Evolutionary conservation across 2,797 vertebrate genomes (phyloP).

Genomic region (Pampus argenteus): DNA sequence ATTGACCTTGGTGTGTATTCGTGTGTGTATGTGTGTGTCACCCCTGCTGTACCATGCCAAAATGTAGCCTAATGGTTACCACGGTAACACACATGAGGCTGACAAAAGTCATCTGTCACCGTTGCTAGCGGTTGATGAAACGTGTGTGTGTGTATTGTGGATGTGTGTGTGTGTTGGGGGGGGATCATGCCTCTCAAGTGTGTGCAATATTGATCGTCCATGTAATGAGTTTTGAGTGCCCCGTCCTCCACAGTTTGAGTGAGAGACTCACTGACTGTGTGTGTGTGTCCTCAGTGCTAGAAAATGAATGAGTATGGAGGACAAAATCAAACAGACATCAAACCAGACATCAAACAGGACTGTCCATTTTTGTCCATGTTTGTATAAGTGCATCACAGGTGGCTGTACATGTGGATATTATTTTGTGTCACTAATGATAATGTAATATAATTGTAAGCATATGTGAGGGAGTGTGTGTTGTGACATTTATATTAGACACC

Average conservation of each 20-base stretch:
- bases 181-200: conserved; percentile 69
- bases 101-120: conserved; percentile 82
- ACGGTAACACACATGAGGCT: conserved; percentile 78
- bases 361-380: conserved; percentile 13
- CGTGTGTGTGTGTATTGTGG: conserved; percentile 41
- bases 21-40: conserved; percentile 28
- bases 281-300: conserved; percentile 38
- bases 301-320: conserved; percentile 52
- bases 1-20: not conserved
- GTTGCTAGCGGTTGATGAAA: conserved; percentile 62
- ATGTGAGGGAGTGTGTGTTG: not conserved
- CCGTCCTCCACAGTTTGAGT: conserved; percentile 76
- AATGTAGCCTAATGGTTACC: conserved; percentile 79
- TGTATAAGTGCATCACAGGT: conserved; percentile 8
- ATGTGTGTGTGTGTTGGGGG: conserved; percentile 36
- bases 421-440: not conserved
- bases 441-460: conserved; percentile 6
- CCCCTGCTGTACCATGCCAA: conserved; percentile 51
- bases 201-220: conserved; percentile 83
- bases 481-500: conserved; percentile 27
- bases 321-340: conserved; percentile 58
- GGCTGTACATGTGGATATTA: not conserved
- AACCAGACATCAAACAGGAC: conserved; percentile 41
- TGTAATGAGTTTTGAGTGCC: conserved; percentile 85
- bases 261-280: conserved; percentile 56